These are phyloP conservation scores for Zhengitettix transpicula DNA, from an alignment of 2,888 invertebrate species.

Conservation along the genomic window DNA sequence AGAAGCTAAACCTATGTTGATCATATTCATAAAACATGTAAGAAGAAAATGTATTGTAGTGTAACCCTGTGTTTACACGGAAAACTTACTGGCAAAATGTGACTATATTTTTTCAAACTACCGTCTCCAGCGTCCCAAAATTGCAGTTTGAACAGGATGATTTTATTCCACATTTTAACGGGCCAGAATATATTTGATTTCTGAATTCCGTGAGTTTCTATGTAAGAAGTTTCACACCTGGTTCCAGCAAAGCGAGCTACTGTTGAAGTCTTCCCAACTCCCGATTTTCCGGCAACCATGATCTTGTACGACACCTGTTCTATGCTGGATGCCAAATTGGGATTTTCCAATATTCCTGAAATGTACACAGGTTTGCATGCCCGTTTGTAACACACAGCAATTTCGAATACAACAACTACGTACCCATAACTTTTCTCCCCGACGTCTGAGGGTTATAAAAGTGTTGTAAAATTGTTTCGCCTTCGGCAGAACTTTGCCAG, in stretches of 20 bases:
- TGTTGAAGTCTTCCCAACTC: conserved; percentile 35
- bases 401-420: not conserved
- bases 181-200: conserved; percentile 38
- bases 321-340: conserved; percentile 27
- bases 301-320: conserved; percentile 39
- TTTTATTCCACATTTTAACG: conserved; percentile 34
- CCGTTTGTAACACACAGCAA: no score
- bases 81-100: conserved; percentile 32
- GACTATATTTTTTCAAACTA: conserved; percentile 35
- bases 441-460: conserved; percentile 18
- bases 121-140: conserved; percentile 41
- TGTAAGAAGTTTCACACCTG: conserved; percentile 22
- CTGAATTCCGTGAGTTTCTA: conserved; percentile 33
- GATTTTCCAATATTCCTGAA: conserved; percentile 33
- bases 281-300: conserved; percentile 33
- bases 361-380: not conserved
- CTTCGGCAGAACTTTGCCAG: conserved; percentile 22
- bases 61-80: no score
- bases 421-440: conserved; percentile 15
- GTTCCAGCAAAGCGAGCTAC: conserved; percentile 32
- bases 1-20: no score
- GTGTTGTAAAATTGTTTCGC: conserved; percentile 20
- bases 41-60: no score
- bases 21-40: no score
- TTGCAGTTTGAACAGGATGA: conserved; percentile 34